These are phyloP conservation scores for Bombus turneri DNA, from an alignment of 1,140 invertebrate species.

Conservation along the genomic window DNA sequence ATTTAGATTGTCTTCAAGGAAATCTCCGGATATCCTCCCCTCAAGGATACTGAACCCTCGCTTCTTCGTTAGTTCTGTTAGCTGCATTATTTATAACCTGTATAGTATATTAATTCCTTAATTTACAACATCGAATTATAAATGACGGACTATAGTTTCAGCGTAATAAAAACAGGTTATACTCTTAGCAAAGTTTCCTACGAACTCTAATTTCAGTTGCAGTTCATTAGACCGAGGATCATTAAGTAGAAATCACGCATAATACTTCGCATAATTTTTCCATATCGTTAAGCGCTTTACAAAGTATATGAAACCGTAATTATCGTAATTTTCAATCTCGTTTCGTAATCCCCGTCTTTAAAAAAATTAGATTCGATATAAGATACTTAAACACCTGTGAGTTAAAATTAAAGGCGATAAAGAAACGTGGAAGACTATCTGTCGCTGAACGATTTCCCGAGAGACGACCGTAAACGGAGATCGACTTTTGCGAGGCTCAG, in stretches of 20 bases:
- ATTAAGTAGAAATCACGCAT: background rate
- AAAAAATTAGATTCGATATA: background rate
- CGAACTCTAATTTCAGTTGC: background rate
- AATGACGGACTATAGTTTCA: too few relatives aligned
- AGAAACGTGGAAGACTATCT: too few relatives aligned
- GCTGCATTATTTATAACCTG: background rate
- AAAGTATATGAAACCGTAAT: too few relatives aligned
- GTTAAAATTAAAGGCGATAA: background rate
- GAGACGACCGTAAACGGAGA: background rate
- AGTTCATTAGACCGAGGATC: background rate
- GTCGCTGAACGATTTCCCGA: background rate
- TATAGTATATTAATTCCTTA: too few relatives aligned
- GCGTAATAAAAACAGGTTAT: background rate
- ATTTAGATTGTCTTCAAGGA: background rate
- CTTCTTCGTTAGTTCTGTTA: background rate
- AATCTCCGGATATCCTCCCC: background rate
- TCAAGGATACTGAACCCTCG: background rate
- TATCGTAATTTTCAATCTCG: too few relatives aligned
- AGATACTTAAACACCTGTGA: background rate
- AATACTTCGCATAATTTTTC: background rate
- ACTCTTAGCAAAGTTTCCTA: background rate
- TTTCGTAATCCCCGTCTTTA: background rate
- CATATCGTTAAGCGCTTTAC: too few relatives aligned
- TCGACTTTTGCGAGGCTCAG: conserved; percentile 1
- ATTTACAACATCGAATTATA: background rate